Conservation (phyloP, 2,888 invertebrate genomes). For the Diplolepis rosae region DNA sequence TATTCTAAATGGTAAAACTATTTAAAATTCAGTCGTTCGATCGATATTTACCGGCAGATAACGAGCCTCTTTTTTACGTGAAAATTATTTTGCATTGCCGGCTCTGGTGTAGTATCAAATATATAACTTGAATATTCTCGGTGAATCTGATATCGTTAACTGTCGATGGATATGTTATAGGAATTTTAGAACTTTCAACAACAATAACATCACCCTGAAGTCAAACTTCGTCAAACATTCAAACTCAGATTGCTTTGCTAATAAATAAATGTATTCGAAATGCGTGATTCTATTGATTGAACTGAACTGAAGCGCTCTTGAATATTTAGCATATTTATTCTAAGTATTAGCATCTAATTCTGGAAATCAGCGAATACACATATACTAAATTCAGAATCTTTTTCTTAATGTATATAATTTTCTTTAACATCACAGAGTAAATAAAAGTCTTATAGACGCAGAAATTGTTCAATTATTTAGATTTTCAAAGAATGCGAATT, state of each 20-base stretch:
- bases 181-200: slow-evolving; percentile 40
- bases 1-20: slow-evolving; percentile 6
- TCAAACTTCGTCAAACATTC: slow-evolving; percentile 15
- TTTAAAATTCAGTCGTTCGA: slow-evolving; percentile 17
- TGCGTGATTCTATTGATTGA: too few species aligned
- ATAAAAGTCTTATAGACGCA: neutral
- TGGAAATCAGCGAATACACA: too few species aligned
- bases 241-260: slow-evolving; percentile 9
- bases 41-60: slow-evolving; percentile 28
- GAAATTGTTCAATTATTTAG: neutral
- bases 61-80: slow-evolving; percentile 11
- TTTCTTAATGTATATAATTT: too few species aligned
- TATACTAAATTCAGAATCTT: too few species aligned
- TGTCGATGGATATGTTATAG: slow-evolving; percentile 51
- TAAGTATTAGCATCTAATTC: too few species aligned
- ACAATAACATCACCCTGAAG: slow-evolving; percentile 43
- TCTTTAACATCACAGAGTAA: too few species aligned
- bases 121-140: slow-evolving; percentile 46
- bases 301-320: too few species aligned
- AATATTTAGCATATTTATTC: too few species aligned
- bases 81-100: slow-evolving; percentile 1
- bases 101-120: slow-evolving; percentile 59
- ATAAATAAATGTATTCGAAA: neutral
- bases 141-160: slow-evolving; percentile 40
- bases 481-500: neutral